These are phyloP conservation scores for Anodontia alba DNA, from an alignment of 2,888 invertebrate genomes.

Conservation along the genomic window DNA sequence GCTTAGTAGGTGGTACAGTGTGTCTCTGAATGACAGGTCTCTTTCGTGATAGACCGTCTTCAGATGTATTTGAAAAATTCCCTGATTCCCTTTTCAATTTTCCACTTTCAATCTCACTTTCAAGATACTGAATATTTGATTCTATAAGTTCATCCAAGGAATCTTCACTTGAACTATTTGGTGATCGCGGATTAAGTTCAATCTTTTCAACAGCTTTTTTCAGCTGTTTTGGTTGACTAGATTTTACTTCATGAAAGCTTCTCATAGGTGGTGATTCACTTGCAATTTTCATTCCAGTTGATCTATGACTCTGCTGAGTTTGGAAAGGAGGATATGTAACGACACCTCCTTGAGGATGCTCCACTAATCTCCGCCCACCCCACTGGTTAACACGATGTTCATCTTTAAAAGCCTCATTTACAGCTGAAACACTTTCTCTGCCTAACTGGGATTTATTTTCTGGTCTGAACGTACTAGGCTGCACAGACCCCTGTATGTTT, in stretches of 20 bases:
- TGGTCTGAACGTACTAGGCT: neutral
- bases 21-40: neutral
- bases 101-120: constrained; percentile 75
- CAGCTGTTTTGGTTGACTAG: constrained; percentile 57
- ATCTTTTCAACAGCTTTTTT: constrained; percentile 63
- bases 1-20: neutral
- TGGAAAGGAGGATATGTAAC: neutral
- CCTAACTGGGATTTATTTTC: neutral
- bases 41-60: neutral
- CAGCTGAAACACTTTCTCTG: neutral
- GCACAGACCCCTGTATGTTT: neutral
- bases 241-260: constrained; percentile 63
- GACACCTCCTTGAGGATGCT: constrained; percentile 1
- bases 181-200: constrained; percentile 61
- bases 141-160: constrained; percentile 80
- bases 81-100: constrained; percentile 63
- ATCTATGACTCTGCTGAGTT: neutral
- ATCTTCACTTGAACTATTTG: constrained; percentile 73
- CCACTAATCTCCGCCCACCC: neutral
- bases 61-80: constrained; percentile 39
- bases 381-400: neutral
- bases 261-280: constrained; percentile 59
- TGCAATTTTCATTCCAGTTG: constrained; percentile 32
- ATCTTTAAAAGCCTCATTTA: neutral
- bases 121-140: constrained; percentile 80